A percentile compares a stretch with the other conserved stretches of the same genome.
These are phyloP conservation scores for Lissonota sp. DNA, from an alignment of 2,888 invertebrate species.

Conservation along the genomic window DNA sequence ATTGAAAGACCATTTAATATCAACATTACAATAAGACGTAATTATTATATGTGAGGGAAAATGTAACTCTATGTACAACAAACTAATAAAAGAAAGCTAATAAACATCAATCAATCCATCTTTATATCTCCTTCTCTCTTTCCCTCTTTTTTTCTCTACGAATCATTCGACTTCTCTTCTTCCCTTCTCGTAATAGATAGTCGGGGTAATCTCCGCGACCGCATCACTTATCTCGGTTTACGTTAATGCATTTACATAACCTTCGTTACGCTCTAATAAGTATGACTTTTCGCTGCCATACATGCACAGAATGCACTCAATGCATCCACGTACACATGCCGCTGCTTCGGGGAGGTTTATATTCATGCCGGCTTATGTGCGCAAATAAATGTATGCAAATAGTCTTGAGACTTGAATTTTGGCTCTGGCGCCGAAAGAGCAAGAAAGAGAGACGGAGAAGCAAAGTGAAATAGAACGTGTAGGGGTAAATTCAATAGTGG, in stretches of 20 bases:
- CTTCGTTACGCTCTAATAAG: constrained; percentile 64
- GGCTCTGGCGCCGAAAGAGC: background rate
- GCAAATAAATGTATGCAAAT: constrained; percentile 56
- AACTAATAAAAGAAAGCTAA: no score
- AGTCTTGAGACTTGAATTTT: constrained; percentile 63
- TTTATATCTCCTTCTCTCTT: constrained; percentile 8
- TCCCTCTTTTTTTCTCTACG: constrained; percentile 11
- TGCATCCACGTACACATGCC: constrained; percentile 36
- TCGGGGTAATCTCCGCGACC: constrained; percentile 67
- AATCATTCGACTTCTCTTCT: no score
- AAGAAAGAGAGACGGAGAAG: background rate
- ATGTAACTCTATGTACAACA: no score
- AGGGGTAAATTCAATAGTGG: no score
- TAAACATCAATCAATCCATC: no score
- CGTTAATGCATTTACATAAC: constrained; percentile 70
- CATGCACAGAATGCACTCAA: no score
- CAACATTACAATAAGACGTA: no score
- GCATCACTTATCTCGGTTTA: constrained; percentile 70
- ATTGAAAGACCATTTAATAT: no score
- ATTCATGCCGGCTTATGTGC: constrained; percentile 43
- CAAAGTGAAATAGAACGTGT: constrained; percentile 32
- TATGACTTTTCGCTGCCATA: constrained; percentile 49
- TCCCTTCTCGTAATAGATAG: constrained; percentile 62
- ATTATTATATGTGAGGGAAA: no score
- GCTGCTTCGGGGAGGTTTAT: constrained; percentile 43